These are phyloP conservation scores for Epirrhoe tristata DNA, from an alignment of 2,888 invertebrate species.

Conservation along the genomic window DNA sequence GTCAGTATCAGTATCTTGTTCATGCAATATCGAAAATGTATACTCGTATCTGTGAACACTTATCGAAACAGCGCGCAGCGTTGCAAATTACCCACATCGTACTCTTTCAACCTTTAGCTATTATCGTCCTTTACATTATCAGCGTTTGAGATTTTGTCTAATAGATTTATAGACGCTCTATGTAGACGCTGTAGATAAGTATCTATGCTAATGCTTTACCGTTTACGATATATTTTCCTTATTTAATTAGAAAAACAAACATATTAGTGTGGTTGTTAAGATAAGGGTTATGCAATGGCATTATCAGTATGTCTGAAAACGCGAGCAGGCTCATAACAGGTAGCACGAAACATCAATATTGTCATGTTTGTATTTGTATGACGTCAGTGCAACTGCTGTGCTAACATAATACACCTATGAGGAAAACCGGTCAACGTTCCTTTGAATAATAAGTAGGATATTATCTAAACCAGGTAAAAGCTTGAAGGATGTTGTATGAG, in stretches of 20 bases:
- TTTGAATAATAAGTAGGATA: neutral
- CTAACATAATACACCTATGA: conserved; percentile 13
- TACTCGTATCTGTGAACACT: neutral
- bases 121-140: neutral
- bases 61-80: neutral
- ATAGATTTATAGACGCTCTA: neutral
- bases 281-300: conserved; percentile 89
- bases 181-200: neutral
- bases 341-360: conserved; percentile 25
- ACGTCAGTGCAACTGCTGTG: conserved; percentile 18
- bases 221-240: neutral
- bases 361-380: conserved; percentile 27
- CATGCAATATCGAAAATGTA: neutral
- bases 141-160: neutral
- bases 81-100: neutral
- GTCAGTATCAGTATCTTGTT: neutral
- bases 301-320: conserved; percentile 95
- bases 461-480: too few relatives aligned
- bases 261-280: neutral
- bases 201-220: neutral
- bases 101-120: neutral
- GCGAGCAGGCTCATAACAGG: conserved; percentile 97
- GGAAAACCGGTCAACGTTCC: conserved; percentile 15
- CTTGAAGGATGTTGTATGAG: too few relatives aligned
- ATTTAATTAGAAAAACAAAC: neutral